Evolutionary conservation across 2,797 vertebrate species (phyloP), one percentile per base, ranked within the genome.

Genomic region (Clarias laeviceps): DNA sequence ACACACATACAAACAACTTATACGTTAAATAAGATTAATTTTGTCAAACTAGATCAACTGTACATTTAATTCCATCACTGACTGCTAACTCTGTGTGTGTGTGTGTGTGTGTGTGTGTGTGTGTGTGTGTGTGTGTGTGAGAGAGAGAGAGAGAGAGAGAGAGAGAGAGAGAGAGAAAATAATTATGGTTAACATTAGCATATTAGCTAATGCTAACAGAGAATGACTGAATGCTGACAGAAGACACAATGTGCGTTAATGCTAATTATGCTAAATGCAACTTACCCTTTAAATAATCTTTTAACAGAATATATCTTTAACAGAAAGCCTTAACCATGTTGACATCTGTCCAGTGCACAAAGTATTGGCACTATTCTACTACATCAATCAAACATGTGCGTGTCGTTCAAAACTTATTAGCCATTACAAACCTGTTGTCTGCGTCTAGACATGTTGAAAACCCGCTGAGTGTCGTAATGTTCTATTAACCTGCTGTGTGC

Each of bases 201-300:
- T n/a, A n/a, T n/a, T n/a, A n/a, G 74, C 74, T 77, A 77, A 77
- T 77, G 74, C 74, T 77, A 77, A 77, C 74, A 34, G 56, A 29
- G 14, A 34, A 29, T 54, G 72, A 74, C 40, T 6, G 69, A 22
- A 73, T 3, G 45, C 72, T 74, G 27, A 74, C 22, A 5, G 40
- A 24, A 50, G 22, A n/a, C 14, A 54, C 50, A 14, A 54, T 54
- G 6, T 24, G 50, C 54, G 20, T 56, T 8, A 12, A 57, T 22
- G 27, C 73, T 76, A 57, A 29, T 34, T 50, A 32, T 22, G 27
- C 40, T 50, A 73, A 45, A 37, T 8, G 22, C 24, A 73, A n/a
- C 24, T 40, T 34, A 2, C 15, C 27, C 27, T 29, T 29, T 17
- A 66, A 32, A 18, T 17, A 7, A 69, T n/a, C 9, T 50, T 45